Percentiles rank a stretch among this genome's conserved stretches.
Evolutionary conservation across 2,797 vertebrate species (phyloP).

Genomic region (Vipera ursinii): DNA sequence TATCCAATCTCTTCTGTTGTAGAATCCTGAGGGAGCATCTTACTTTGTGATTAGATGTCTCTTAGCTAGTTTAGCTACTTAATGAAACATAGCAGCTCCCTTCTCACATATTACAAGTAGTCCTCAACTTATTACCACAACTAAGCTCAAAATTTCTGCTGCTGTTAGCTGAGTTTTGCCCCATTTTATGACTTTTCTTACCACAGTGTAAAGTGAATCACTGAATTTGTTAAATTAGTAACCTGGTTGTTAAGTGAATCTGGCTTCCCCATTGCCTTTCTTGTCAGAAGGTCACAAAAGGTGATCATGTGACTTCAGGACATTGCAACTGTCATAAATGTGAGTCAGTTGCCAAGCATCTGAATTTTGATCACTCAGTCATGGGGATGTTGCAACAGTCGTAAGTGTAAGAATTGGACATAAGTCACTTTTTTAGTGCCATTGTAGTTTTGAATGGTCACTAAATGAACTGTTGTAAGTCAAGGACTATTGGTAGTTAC

Average conservation of each 20-base stretch:
- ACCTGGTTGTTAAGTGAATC: neutral
- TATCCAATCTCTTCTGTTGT: slow-evolving; percentile 46
- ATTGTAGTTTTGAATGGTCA: too few relatives aligned
- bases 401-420: neutral
- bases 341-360: too few relatives aligned
- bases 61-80: slow-evolving; percentile 40
- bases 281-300: neutral
- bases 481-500: too few relatives aligned
- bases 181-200: neutral
- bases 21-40: slow-evolving; percentile 42
- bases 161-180: neutral
- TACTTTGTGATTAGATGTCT: slow-evolving; percentile 34
- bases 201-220: neutral
- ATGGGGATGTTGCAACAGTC: too few relatives aligned
- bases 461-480: too few relatives aligned
- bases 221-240: neutral
- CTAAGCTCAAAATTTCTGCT: neutral
- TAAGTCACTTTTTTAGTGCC: neutral
- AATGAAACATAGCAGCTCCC: slow-evolving; percentile 14
- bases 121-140: neutral
- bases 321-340: too few relatives aligned
- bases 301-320: neutral
- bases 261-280: neutral
- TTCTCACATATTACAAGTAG: neutral
- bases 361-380: too few relatives aligned